Conservation (phyloP, 2,888 invertebrate species). For the Eudemis profundana region DNA sequence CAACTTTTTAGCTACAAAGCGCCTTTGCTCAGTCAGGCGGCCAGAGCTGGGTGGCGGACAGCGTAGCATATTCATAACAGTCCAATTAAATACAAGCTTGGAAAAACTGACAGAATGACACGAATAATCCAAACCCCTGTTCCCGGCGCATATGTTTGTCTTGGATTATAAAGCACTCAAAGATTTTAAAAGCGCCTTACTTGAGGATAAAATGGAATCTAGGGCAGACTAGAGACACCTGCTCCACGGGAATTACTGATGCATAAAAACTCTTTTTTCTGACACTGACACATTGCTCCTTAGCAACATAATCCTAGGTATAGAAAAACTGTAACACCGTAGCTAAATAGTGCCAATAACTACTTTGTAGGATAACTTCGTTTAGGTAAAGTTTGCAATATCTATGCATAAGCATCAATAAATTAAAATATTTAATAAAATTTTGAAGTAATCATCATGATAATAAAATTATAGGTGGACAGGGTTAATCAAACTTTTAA, state of each 20-base stretch:
- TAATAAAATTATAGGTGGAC: too few relatives aligned
- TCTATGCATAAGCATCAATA: too few relatives aligned
- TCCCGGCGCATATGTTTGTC: neutral
- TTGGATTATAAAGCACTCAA: slow-evolving; percentile 1
- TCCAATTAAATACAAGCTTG: slow-evolving; percentile 12
- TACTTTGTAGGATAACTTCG: too few relatives aligned
- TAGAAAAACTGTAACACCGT: neutral
- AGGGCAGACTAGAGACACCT: slow-evolving; percentile 9
- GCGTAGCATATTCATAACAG: neutral
- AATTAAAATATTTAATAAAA: too few relatives aligned
- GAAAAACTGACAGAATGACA: neutral
- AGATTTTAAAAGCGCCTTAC: slow-evolving; percentile 2
- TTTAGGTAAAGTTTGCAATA: too few relatives aligned
- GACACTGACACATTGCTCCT: slow-evolving; percentile 4
- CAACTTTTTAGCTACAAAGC: slow-evolving; percentile 16
- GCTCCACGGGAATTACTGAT: slow-evolving; percentile 17
- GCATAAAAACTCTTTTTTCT: slow-evolving; percentile 14
- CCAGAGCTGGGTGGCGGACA: slow-evolving; percentile 9
- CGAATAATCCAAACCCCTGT: neutral
- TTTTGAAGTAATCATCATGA: too few relatives aligned
- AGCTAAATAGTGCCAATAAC: too few relatives aligned
- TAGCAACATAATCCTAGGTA: neutral
- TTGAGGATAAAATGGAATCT: slow-evolving; percentile 7
- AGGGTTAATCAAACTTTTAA: too few relatives aligned
- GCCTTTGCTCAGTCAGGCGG: slow-evolving; percentile 22